Evolutionary conservation across 2,113 vertebrate genomes (phyloP).

Genomic region (Struthio camelus): DNA sequence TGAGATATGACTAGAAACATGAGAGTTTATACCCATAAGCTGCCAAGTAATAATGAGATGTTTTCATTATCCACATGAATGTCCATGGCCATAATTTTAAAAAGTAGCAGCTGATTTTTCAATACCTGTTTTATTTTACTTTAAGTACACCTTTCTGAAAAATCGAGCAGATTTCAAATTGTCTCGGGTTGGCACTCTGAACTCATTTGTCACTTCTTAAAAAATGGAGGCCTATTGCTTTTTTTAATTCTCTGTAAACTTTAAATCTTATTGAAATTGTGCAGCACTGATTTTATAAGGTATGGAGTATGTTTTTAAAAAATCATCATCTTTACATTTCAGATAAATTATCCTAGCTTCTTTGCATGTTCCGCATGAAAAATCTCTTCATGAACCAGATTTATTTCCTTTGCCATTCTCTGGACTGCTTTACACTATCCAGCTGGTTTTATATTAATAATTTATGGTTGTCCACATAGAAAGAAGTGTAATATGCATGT

Average conservation of each 20-base stretch:
- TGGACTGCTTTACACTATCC: neutral
- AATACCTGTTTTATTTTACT: neutral
- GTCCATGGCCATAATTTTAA: neutral
- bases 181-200: neutral
- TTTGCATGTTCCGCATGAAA: neutral
- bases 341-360: neutral
- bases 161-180: neutral
- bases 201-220: neutral
- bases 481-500: neutral
- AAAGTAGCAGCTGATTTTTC: neutral
- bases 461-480: neutral
- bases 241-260: neutral
- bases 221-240: neutral
- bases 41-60: neutral
- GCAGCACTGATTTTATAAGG: neutral
- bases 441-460: neutral
- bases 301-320: neutral
- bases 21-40: neutral
- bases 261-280: neutral
- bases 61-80: neutral
- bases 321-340: neutral
- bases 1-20: neutral
- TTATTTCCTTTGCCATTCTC: neutral
- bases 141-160: neutral
- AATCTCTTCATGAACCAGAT: neutral